These are phyloP conservation scores for Pogonognathellus flavescens DNA, from an alignment of 1,140 invertebrate genomes.

Conservation along the genomic window DNA sequence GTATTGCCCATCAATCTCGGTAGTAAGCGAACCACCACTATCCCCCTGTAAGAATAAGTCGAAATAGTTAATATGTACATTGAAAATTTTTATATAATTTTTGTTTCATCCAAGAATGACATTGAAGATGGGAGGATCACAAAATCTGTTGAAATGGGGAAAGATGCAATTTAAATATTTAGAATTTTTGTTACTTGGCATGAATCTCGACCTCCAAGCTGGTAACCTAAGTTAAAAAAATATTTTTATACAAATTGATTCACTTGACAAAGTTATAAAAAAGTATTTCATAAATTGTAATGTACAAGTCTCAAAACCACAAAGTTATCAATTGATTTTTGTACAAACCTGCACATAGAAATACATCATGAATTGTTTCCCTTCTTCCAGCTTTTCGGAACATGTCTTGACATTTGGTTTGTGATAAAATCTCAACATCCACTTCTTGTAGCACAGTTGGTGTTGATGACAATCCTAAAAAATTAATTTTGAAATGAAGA, in stretches of 20 bases:
- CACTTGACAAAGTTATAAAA: background rate
- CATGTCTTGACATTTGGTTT: slow-evolving; percentile 91
- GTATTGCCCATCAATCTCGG: slow-evolving; percentile 84
- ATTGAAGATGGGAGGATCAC: too few relatives aligned
- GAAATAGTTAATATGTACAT: slow-evolving; percentile 41
- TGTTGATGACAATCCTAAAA: slow-evolving; percentile 69
- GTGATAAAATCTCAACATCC: slow-evolving; percentile 90
- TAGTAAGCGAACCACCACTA: slow-evolving; percentile 85
- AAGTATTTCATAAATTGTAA: background rate
- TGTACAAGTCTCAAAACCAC: too few relatives aligned
- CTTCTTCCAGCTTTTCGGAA: slow-evolving; percentile 88
- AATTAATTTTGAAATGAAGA: background rate
- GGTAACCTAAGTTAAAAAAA: slow-evolving; percentile 87
- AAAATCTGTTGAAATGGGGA: too few relatives aligned
- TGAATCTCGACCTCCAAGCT: slow-evolving; percentile 79
- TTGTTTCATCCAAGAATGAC: too few relatives aligned
- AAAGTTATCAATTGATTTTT: background rate
- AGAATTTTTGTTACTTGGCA: slow-evolving; percentile 76
- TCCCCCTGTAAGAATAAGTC: slow-evolving; percentile 75
- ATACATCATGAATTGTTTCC: slow-evolving; percentile 93
- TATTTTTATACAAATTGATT: too few relatives aligned
- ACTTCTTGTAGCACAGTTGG: slow-evolving; percentile 76
- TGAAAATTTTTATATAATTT: too few relatives aligned
- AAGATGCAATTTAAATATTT: too few relatives aligned
- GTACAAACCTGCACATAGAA: slow-evolving; percentile 84